Conservation (phyloP, 2,888 invertebrate species). For the Apomyelois bistriatella region DNA sequence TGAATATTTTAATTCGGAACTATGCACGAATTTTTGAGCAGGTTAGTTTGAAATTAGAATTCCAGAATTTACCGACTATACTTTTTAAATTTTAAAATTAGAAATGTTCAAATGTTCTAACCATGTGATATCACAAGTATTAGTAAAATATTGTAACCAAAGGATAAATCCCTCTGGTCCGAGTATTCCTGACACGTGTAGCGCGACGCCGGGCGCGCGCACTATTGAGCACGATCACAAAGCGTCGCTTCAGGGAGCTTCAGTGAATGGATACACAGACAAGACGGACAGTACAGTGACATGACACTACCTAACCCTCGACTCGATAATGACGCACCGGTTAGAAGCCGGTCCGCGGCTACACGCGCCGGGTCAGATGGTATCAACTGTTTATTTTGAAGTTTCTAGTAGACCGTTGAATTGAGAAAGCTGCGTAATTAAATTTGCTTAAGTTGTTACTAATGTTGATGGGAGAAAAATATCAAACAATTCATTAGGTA, state of each 20-base stretch:
- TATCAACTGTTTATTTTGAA: not conserved
- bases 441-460: too few relatives aligned
- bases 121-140: not conserved
- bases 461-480: too few relatives aligned
- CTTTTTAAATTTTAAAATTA: not conserved
- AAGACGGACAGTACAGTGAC: not conserved
- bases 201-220: conserved; percentile 8
- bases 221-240: not conserved
- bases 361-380: too few relatives aligned
- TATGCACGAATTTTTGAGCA: not conserved
- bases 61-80: not conserved
- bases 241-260: conserved; percentile 1
- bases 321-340: too few relatives aligned
- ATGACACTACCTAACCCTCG: not conserved
- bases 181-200: conserved; percentile 1
- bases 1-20: not conserved
- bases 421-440: too few relatives aligned
- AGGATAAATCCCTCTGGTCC: not conserved
- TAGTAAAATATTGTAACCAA: not conserved
- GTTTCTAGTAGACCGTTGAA: not conserved
- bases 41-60: not conserved
- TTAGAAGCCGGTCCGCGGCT: too few relatives aligned
- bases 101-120: too few relatives aligned
- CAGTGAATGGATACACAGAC: not conserved
- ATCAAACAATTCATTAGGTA: too few relatives aligned